These are phyloP conservation scores for Acrocyrtus sp. DNA, from an alignment of 2,888 invertebrate species.

Conservation along the genomic window DNA sequence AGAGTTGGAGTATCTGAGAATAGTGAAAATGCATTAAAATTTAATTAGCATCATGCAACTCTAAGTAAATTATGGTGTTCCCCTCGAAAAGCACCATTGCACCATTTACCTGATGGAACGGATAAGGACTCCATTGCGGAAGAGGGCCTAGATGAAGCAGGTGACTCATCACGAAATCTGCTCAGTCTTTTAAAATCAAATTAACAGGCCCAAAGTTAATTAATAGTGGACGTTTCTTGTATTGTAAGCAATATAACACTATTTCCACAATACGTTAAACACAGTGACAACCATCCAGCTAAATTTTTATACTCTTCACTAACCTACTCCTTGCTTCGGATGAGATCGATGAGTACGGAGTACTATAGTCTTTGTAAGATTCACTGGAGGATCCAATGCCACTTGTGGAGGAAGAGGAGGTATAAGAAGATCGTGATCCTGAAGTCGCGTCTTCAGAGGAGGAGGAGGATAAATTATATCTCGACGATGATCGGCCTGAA, in stretches of 20 bases:
- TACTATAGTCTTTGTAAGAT: constrained; percentile 59
- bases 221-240: no score
- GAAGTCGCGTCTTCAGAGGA: neutral
- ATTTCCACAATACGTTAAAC: no score
- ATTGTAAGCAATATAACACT: no score
- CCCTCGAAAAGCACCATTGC: no score
- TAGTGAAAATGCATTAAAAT: neutral
- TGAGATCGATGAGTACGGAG: constrained; percentile 63
- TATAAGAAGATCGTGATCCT: constrained; percentile 8
- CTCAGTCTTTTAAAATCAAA: no score
- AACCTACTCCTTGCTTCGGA: constrained; percentile 62
- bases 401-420: constrained; percentile 23
- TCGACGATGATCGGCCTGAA: constrained; percentile 19
- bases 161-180: constrained; percentile 54
- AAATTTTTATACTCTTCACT: neutral
- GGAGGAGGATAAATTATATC: constrained; percentile 17
- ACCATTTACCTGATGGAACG: constrained; percentile 32
- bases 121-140: constrained; percentile 34
- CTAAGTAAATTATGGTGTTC: no score
- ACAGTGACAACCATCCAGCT: no score
- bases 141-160: constrained; percentile 7
- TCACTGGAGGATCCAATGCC: constrained; percentile 6
- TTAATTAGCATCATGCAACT: neutral
- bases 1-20: constrained; percentile 41
- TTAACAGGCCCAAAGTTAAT: no score